Conservation (phyloP, 1,140 invertebrate genomes). For the Drosophila rufa region DNA sequence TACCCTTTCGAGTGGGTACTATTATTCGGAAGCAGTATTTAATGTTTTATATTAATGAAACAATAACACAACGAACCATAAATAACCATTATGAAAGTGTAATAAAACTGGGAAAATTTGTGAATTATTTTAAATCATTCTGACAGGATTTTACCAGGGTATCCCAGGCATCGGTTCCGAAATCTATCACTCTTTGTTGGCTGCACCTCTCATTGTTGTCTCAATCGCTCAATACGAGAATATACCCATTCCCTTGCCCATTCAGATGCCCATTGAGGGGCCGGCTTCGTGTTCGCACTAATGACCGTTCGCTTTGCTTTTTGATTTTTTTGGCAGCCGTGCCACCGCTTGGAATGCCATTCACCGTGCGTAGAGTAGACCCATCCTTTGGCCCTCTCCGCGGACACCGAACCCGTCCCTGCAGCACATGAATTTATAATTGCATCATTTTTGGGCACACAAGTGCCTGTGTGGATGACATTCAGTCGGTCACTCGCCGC, state of each 20-base stretch:
- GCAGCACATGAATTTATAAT: conserved; percentile 75
- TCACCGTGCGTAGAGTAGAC: conserved; percentile 43
- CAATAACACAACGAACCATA: too few relatives aligned
- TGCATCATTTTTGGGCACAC: conserved; percentile 65
- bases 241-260: conserved; percentile 2
- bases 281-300: conserved; percentile 47
- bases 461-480: conserved; percentile 41
- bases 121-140: neutral
- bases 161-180: neutral
- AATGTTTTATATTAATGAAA: neutral
- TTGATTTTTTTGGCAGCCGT: conserved; percentile 58
- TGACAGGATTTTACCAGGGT: neutral
- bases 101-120: neutral
- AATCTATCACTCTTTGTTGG: neutral
- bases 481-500: conserved; percentile 32
- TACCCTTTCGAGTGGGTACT: neutral
- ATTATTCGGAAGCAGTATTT: neutral
- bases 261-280: conserved; percentile 38
- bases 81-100: too few relatives aligned
- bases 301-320: conserved; percentile 62
- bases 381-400: conserved; percentile 19
- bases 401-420: neutral
- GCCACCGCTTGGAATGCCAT: conserved; percentile 53
- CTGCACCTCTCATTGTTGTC: conserved; percentile 29
- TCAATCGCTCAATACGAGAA: conserved; percentile 21